A percentile compares a stretch with the other conserved stretches of the same genome.
Evolutionary conservation across 2,797 vertebrate genomes (phyloP).

Genomic region (Pelodytes ibericus): DNA sequence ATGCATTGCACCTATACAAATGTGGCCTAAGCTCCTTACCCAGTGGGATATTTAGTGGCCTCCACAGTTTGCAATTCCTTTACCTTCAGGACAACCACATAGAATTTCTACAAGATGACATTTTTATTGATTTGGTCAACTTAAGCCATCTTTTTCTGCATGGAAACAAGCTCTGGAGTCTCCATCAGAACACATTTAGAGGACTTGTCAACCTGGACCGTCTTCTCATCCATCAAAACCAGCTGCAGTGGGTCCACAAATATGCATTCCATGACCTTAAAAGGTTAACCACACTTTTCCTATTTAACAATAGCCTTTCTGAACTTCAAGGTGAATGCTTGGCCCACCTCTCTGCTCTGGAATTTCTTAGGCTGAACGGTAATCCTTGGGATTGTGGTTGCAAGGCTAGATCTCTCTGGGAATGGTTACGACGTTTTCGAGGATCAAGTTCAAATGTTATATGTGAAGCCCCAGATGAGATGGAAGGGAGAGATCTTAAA

Average conservation of each 20-base stretch:
- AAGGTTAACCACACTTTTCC: slow-evolving; percentile 91
- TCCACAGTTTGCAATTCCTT: slow-evolving; percentile 96
- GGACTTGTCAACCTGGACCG: slow-evolving; percentile 92
- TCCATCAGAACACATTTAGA: slow-evolving; percentile 93
- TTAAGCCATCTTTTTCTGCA: slow-evolving; percentile 98
- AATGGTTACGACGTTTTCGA: slow-evolving; percentile 91
- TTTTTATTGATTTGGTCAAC: slow-evolving; percentile 94
- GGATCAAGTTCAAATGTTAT: slow-evolving; percentile 90
- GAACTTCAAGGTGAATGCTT: slow-evolving; percentile 91
- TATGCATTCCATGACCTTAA: slow-evolving; percentile 93
- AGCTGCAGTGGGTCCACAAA: slow-evolving; percentile 90
- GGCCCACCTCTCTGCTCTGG: slow-evolving; percentile 84
- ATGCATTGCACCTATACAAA: slow-evolving; percentile 92
- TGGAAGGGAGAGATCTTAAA: slow-evolving; percentile 89
- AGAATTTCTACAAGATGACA: slow-evolving; percentile 93
- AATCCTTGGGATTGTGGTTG: slow-evolving; percentile 97
- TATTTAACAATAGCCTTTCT: slow-evolving; percentile 95
- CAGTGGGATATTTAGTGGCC: slow-evolving; percentile 88
- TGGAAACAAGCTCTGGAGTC: slow-evolving; percentile 93
- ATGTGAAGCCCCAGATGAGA: slow-evolving; percentile 77
- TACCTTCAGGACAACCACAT: slow-evolving; percentile 98
- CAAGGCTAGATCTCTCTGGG: slow-evolving; percentile 90
- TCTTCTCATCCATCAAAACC: slow-evolving; percentile 94
- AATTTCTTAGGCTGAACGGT: slow-evolving; percentile 95
- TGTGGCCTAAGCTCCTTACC: slow-evolving; percentile 92